A percentile compares a stretch with the other conserved stretches of the same genome.
phyloP scores from a whole-genome alignment of 2,113 vertebrate species.

The Gila orcuttii region DNA sequence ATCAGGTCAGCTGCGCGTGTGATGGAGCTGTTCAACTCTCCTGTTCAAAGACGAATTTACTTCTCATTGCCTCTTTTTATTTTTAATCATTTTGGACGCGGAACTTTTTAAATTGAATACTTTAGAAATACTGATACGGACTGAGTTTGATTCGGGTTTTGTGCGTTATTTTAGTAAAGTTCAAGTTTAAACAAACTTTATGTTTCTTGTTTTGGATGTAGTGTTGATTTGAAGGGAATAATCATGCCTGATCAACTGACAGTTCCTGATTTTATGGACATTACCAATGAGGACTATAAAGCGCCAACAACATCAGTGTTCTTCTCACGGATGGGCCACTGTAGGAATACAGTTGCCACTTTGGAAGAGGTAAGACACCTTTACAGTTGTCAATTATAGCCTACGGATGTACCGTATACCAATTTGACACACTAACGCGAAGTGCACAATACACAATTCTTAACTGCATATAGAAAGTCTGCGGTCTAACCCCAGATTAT shows the following conservation, averaged over 20 bases:
- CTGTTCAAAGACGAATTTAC: neutral
- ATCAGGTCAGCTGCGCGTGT: neutral
- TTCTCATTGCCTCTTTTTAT: neutral
- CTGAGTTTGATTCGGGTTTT: neutral
- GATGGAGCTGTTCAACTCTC: slow-evolving; percentile 30
- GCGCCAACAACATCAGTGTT: slow-evolving; percentile 94
- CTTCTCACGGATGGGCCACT: slow-evolving; percentile 88
- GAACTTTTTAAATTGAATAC: neutral
- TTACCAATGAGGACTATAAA: slow-evolving; percentile 95
- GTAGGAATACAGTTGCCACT: slow-evolving; percentile 86
- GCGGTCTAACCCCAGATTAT: neutral
- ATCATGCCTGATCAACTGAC: slow-evolving; percentile 88
- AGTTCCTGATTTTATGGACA: slow-evolving; percentile 88
- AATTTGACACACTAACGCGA: too few species aligned
- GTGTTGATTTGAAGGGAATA: neutral
- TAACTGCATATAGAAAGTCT: neutral
- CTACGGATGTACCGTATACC: neutral
- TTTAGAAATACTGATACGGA: neutral
- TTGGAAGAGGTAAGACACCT: slow-evolving; percentile 88
- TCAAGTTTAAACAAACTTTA: too few species aligned
- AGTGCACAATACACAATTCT: neutral
- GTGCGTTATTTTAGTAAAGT: neutral
- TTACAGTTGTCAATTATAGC: neutral
- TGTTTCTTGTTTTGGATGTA: neutral
- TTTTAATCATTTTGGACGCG: neutral